Conservation (phyloP, 2,888 invertebrate species). For the Yponomeuta sedellus region DNA sequence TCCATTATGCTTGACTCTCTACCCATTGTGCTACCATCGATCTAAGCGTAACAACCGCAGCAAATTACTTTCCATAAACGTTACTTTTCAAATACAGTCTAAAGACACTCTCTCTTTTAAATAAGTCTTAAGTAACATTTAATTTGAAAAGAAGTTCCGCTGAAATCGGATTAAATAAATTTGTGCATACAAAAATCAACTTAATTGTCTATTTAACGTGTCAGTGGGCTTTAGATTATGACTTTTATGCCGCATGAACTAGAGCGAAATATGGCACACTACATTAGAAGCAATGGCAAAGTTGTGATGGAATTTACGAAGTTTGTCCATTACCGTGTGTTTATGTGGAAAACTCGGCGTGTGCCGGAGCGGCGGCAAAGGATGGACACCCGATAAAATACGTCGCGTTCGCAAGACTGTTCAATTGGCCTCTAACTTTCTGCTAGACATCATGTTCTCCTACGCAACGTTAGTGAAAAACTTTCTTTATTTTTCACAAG, state of each 20-base stretch:
- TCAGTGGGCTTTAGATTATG: not conserved
- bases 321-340: slow-evolving; percentile 12
- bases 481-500: not conserved
- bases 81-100: too few relatives aligned
- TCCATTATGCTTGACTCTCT: too few relatives aligned
- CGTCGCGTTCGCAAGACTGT: not conserved
- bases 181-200: too few relatives aligned
- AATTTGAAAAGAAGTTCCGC: too few relatives aligned
- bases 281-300: slow-evolving; percentile 9
- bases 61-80: too few relatives aligned
- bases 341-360: slow-evolving; percentile 10
- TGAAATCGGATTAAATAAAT: too few relatives aligned
- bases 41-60: too few relatives aligned
- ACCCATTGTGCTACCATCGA: too few relatives aligned
- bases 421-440: slow-evolving; percentile 2
- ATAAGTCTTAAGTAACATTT: too few relatives aligned
- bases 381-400: slow-evolving; percentile 7
- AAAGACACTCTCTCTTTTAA: too few relatives aligned
- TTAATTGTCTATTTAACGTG: too few relatives aligned
- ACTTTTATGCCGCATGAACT: not conserved
- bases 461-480: not conserved
- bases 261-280: slow-evolving; percentile 7
- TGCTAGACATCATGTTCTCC: not conserved
- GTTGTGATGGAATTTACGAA: slow-evolving; percentile 14
- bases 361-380: not conserved